Conservation (phyloP, 1,140 invertebrate species). For the Homarus americanus region DNA sequence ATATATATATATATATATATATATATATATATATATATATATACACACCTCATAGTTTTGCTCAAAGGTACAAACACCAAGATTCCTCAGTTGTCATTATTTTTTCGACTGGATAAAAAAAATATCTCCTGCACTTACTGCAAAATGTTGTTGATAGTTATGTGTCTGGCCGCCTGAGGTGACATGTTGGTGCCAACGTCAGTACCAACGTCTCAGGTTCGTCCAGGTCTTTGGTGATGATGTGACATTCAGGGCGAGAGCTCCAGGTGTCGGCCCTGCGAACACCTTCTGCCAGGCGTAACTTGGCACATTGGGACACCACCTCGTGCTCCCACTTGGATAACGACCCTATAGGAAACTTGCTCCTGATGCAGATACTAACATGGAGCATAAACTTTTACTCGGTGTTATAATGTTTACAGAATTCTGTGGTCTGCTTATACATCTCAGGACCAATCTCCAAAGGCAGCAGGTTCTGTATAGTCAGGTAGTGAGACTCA, state of each 20-base stretch:
- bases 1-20: too few species aligned
- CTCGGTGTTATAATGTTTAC: constrained; percentile 93
- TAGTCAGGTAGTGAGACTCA: constrained; percentile 83
- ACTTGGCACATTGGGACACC: constrained; percentile 89
- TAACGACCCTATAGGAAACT: constrained; percentile 88
- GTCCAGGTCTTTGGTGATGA: constrained; percentile 80
- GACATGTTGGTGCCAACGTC: constrained; percentile 83
- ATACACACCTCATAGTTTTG: too few species aligned
- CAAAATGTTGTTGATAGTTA: constrained; percentile 89
- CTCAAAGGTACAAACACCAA: too few species aligned
- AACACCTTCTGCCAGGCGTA: constrained; percentile 81
- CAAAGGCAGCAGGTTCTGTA: constrained; percentile 88
- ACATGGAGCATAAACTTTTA: constrained; percentile 91
- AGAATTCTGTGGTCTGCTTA: constrained; percentile 90
- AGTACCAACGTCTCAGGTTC: constrained; percentile 87
- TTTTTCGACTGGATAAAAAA: too few species aligned
- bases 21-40: too few species aligned
- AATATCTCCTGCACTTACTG: constrained; percentile 85
- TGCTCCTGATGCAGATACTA: constrained; percentile 92
- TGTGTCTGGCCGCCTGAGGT: constrained; percentile 84
- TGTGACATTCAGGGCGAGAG: constrained; percentile 65
- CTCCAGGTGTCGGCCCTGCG: constrained; percentile 59
- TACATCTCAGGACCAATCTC: constrained; percentile 92
- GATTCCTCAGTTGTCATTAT: too few species aligned
- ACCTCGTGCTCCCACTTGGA: constrained; percentile 93